phyloP scores from a whole-genome alignment of 2,113 vertebrate species.

The Onychostruthus taczanowskii region DNA sequence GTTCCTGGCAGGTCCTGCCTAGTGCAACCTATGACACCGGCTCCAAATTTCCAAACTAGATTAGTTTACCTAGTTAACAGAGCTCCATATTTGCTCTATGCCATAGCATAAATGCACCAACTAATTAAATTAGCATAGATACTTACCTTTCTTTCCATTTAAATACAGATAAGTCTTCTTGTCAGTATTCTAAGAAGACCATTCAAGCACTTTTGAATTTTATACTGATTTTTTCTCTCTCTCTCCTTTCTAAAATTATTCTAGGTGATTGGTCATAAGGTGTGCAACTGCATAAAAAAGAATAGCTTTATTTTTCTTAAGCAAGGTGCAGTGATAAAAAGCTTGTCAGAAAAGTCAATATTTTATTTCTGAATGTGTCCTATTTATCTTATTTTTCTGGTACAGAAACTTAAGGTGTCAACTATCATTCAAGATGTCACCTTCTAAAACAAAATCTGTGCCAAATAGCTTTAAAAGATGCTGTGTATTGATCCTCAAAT shows the following conservation, averaged over 20 bases:
- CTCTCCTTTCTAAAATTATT: neutral
- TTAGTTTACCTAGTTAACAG: neutral
- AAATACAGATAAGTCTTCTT: neutral
- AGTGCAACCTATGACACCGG: neutral
- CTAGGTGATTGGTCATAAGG: neutral
- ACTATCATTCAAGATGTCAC: neutral
- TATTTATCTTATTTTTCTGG: neutral
- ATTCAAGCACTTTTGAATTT: neutral
- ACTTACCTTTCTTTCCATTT: neutral
- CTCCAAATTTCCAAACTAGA: neutral
- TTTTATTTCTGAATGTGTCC: neutral
- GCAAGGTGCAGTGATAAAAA: neutral
- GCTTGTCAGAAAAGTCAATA: neutral
- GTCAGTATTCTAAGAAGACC: neutral
- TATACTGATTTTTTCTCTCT: neutral
- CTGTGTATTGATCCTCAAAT: neutral
- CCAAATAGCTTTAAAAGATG: neutral
- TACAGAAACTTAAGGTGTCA: neutral
- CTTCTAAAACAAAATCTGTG: neutral
- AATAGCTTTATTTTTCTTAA: neutral
- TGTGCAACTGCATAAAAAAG: neutral
- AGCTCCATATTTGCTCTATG: neutral
- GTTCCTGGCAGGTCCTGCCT: neutral
- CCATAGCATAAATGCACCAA: neutral
- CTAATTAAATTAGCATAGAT: neutral